Evolutionary conservation across 2,888 invertebrate species (phyloP), one percentile per base, ranked within the genome.

Genomic region (Oeneis ivallda): DNA sequence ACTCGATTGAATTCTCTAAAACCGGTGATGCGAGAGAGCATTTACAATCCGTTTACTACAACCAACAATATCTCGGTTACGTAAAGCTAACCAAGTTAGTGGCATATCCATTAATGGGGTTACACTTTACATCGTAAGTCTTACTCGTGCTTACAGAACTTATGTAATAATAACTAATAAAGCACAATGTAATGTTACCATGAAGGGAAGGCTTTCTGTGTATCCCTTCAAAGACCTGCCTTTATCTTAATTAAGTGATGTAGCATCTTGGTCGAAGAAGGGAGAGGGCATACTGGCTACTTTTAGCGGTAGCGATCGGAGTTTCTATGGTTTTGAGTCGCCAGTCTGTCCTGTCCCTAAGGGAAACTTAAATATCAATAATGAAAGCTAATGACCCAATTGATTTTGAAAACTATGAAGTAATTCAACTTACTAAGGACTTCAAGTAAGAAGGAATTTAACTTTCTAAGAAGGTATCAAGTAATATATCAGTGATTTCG

Each of bases 71-170:
- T 61, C 26, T 50, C 6, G 39, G 61, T 61, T 58, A 61, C 26
- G 47, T 60, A 52, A 26, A 26, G 11, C 9, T 61, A 61, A 50
- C 50, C 39, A 43, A 39, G 52, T 61, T 61, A 52, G 52, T 37
- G 49, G 17, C 60, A 60, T 19, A 47, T 13, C 32, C 47, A 61
- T 58, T 58, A 58, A 58, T 56, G 60, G 37, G 52, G 61, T 61
- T 61, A 61, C 50, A 17, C 17, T 61, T 61, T 26, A 61, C 60
- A 50, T 37, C 17, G 15, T 37, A 60, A 34, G 39, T 50, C 50
- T 50, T 19, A 61, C 61, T 61, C 26, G 32, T 43, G 19, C 61
- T 4, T 37, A 39, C 15, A 8, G 5, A 49, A 60, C 19, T 49
- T 60, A 60, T 13, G 60, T 37, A 37, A 60, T 37, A 37, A 60